Conservation (phyloP, 2,113 vertebrate species). For the Psophia crepitans region DNA sequence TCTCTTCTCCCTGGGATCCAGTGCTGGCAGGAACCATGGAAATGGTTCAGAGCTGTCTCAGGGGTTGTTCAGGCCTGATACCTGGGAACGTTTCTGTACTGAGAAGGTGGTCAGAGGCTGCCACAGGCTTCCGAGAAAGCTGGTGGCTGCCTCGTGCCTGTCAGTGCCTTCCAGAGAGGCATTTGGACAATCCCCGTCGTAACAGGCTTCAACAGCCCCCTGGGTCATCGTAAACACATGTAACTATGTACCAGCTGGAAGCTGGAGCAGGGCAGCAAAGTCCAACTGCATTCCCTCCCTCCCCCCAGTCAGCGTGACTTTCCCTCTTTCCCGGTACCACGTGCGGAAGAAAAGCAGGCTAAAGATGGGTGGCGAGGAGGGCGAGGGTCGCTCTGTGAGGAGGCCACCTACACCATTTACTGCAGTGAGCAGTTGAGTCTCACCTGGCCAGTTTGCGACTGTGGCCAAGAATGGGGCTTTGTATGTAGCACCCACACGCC, state of each 20-base stretch:
- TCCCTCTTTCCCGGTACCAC: fast-evolving
- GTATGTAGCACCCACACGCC: neutral
- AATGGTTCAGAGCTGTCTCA: neutral
- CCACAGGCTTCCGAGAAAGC: neutral
- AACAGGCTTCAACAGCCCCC: neutral
- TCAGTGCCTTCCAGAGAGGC: neutral
- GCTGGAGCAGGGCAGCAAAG: neutral
- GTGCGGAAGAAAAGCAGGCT: neutral
- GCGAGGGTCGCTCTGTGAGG: neutral
- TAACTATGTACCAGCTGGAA: neutral
- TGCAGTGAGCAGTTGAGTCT: neutral
- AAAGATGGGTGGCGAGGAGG: neutral
- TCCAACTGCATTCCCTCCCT: neutral
- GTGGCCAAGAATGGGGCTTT: neutral
- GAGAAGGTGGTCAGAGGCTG: neutral
- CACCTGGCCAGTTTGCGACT: neutral
- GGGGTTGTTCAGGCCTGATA: neutral
- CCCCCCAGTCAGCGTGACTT: neutral
- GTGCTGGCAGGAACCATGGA: fast-evolving
- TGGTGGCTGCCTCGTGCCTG: too few species aligned
- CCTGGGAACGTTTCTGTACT: neutral
- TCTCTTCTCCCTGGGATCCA: neutral
- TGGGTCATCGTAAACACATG: fast-evolving
- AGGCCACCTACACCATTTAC: neutral
- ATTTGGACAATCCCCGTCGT: neutral